Base-by-base conservation (phyloP, 2,888 invertebrate genomes). In the Sinelater perroti region DNA sequence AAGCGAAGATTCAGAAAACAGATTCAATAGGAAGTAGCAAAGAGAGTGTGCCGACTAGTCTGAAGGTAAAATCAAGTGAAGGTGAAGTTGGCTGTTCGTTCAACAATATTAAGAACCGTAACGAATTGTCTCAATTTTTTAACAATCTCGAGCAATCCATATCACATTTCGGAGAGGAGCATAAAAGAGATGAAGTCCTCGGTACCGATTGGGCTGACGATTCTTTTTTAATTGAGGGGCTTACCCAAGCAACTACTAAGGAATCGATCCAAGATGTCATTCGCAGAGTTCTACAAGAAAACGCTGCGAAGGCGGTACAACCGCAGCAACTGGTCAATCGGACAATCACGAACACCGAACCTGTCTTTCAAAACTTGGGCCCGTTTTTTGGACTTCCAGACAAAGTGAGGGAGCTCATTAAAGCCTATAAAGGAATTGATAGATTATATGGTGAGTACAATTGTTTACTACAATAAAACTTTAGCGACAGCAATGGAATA, bases 301-400 rank as follows among this genome's bases (percentile, higher is more conserved):
- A 78, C 64, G 70, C 71, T 4, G 60, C 65, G 6, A 77, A 74
- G 60, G 38, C 60, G 18, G 56, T 66, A 10, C 26, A 30, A 16
- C 56, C 60, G 4, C 53, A 62, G 13, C 61, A 52, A 24, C 8
- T 64, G 4, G 42, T 56, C 3, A 68, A 68, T 55, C 14, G 16
- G 5, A 67, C 67, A n/a, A 18, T 67, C 2, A 4, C 35, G 6
- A 17, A 20, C 42, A 24, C 7, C 3, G 44, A 46, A 35, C 38
- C 28, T 16, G 10, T 36, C 11, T 20, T 68, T 67, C 59, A 47
- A 45, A 20, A 60, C 66, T 24, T 70, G 17, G 85, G 84, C 0
- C 75, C 80, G 7, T 96, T 93, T 77, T 95, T 90, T 82, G 95
- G 92, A 0, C 79, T 96, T 30, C 92, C 95, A 0, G 74, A 82